Base-by-base conservation (phyloP, 1,140 invertebrate species). In the Rhopalosiphum maidis region DNA sequence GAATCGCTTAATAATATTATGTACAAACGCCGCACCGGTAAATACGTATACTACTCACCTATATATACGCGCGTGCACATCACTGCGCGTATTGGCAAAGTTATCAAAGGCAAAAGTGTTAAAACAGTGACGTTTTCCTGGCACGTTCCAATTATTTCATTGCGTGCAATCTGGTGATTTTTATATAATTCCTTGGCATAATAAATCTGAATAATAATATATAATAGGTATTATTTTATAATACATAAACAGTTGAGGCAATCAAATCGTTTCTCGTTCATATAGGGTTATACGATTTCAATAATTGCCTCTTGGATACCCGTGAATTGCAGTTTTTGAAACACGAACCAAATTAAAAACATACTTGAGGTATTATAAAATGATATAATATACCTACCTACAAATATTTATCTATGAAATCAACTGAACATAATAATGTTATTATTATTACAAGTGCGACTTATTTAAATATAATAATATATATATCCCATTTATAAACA, bases 61-160 rank as follows among this genome's bases (percentile, higher is more conserved):
- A 41, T 41, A 41, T 83, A 37, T 35, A 22, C 21, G 6, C 3
- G 77, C 11, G 22, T 85, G 11, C 9, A 85, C 83, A 77, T 77
- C 60, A 77, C 60, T 37, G 9, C 5, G 43, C 25, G 43, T 77
- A 77, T 86, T 89, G 88, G 88, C 88, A 89, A 41, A 54, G 21
- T 55, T 37, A 55, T 55, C 87, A 89, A 89, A 89, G 88, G 35
- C 51, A 35, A 41, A 86, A 89, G 35, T 22, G 23, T 46, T 46
- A 46, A 46, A 25, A 46, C 43, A 9, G 48, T 89, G 88, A 89
- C 88, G 35, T 54, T 55, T 89, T 55, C n/a, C 48, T 89, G 88
- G 88, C 88, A 89, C 48, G 35, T 55, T 89, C 5, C n/a, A 54
- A 89, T 37, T 41, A 55, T 86, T 46, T 86, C 23, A 30, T 46